Evolutionary conservation across 1,140 invertebrate species (phyloP), one percentile per base, ranked within the genome.

Genomic region (Eumeta japonica): DNA sequence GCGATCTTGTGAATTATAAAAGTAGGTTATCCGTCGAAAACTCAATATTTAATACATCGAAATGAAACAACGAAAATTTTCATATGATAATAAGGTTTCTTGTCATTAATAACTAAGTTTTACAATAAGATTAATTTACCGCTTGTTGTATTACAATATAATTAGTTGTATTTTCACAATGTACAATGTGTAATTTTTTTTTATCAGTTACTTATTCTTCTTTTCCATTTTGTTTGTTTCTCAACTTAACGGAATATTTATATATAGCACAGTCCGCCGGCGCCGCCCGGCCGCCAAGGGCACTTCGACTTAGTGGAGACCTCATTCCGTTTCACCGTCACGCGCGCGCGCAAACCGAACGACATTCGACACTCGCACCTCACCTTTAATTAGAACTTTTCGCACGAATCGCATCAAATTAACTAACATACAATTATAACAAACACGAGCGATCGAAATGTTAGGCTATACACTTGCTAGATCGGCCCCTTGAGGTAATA

Each of bases 71-170:
- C n/a, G n/a, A n/a, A n/a, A 52, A 36, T 39, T 33, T 54, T 68
- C 64, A 68, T 73, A 73, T 70, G 68, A 73, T 73, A 73, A 73
- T 73, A 73, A 73, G 66, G 65, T 73, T 71, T 72, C 55, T 70
- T 73, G 63, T 73, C 61, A 68, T 64, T 66, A 70, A 62, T 65
- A 48, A n/a, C 68, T 73, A 73, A 59, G n/a, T n/a, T 64, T 65
- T 73, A 70, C 68, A 70, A 66, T 73, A 70, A 68, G 60, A 68
- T 73, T 70, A 70, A 55, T 59, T 67, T 67, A 72, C 55, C 58
- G 57, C 54, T 53, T 59, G 43, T 68, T 67, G 64, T 37, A 34
- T 61, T 55, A 55, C 43, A 62, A 56, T 67, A 66, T 51, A 70
- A 63, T 70, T 65, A 73, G 40, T 59, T 65, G 48, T 71, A 73